Percentiles rank a stretch among this genome's conserved stretches.
Evolutionary conservation across 2,888 invertebrate species (phyloP).

Genomic region (Papilio elwesi): DNA sequence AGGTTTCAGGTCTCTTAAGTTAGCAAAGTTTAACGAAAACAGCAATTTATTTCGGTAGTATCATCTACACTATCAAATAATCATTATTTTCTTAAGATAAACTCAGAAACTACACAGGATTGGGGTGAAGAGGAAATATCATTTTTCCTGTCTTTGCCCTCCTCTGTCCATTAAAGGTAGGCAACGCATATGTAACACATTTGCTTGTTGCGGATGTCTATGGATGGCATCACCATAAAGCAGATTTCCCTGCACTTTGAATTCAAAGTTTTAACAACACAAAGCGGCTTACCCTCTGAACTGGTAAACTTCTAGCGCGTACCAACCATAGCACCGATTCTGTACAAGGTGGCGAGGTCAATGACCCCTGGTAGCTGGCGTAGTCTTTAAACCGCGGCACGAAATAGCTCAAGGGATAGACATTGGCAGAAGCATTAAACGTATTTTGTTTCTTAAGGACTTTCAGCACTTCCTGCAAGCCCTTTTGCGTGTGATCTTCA

Average conservation of each 20-base stretch:
- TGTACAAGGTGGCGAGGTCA: slow-evolving; percentile 68
- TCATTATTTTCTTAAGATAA: too few species aligned
- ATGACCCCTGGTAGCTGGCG: slow-evolving; percentile 68
- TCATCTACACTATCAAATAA: too few species aligned
- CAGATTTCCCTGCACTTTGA: background rate
- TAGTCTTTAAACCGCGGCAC: slow-evolving; percentile 65
- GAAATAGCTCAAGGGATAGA: slow-evolving; percentile 54
- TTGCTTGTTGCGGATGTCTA: too few species aligned
- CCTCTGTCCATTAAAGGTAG: too few species aligned
- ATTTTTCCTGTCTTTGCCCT: too few species aligned
- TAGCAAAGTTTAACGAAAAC: too few species aligned
- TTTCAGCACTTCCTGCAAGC: slow-evolving; percentile 53
- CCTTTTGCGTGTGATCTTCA: slow-evolving; percentile 56
- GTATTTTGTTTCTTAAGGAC: slow-evolving; percentile 35
- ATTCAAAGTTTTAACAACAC: background rate
- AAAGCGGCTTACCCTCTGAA: slow-evolving; percentile 58
- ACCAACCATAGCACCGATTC: slow-evolving; percentile 70
- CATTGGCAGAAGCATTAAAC: slow-evolving; percentile 41
- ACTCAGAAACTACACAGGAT: too few species aligned
- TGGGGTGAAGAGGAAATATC: too few species aligned
- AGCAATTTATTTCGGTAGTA: too few species aligned
- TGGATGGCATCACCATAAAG: too few species aligned
- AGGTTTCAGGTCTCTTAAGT: background rate
- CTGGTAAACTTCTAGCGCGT: slow-evolving; percentile 58
- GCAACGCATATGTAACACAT: too few species aligned